Evolutionary conservation across 2,797 vertebrate species (phyloP), one percentile per base, ranked within the genome.

Genomic region (Lacerta viridis): DNA sequence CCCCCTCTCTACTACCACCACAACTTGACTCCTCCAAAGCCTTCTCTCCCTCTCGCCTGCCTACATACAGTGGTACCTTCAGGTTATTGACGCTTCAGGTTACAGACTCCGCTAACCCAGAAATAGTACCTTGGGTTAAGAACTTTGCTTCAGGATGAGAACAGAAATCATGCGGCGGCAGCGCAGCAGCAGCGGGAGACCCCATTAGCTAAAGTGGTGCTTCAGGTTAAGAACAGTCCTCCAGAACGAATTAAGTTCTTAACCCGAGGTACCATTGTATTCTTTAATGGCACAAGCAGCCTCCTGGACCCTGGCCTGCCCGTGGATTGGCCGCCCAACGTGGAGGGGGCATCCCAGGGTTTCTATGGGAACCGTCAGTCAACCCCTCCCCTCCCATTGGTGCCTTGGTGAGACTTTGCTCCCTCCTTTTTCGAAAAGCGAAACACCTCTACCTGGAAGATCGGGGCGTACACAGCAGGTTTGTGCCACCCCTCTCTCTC

Each of bases 341-440:
- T 93, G 92, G 97, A 97, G 98, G 98, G 98, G 97, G 87, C 39
- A 41, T 1, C 96, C 92, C 71, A 93, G 92, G 91, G 97, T 97
- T 97, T 96, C 97, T 95, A 93, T 87, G 97, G 95, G 92, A 96
- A 97, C 97, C 97, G 98, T 97, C 98, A 97, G 94, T 98, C 98
- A 98, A 95, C 89, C 91, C 88, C 94, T 92, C 94, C 94, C 89
- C 91, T 88, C 55, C 87, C 83, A 29, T 80, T 89, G 86, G 91
- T 7, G 3, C 64, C 68, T 85, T 59, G 9, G 29, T 9, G 0
- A 17, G 68, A 61, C 68, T 87, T 41, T 41, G 39, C 39, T 75
- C 83, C 64, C 66, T 41, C 68, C n/a, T 36, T 7, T 18, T 8
- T 43, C 5, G 11, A 8, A 64, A 50, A 17, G 41, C 4, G 2